Evolutionary conservation across 2,888 invertebrate species (phyloP).

Genomic region (Dasysyrphus tricinctus): DNA sequence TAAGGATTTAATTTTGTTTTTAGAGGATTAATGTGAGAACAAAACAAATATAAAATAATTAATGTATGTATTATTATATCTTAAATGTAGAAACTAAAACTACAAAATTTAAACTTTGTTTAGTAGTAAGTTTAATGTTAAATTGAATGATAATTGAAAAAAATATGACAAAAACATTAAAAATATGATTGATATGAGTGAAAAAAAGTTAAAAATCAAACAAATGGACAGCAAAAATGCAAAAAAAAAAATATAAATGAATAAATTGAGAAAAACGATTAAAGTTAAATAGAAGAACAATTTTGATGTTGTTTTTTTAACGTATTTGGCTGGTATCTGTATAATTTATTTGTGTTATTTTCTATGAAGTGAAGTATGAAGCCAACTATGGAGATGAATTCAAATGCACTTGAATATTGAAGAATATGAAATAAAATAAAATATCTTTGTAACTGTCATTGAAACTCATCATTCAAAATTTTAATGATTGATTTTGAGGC

Average conservation of each 20-base stretch:
- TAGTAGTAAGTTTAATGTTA: slow-evolving; percentile 70
- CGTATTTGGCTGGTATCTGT: too few species aligned
- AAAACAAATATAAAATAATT: slow-evolving; percentile 57
- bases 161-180: slow-evolving; percentile 24
- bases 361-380: too few species aligned
- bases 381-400: too few species aligned
- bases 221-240: slow-evolving; percentile 63
- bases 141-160: slow-evolving; percentile 45
- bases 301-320: not conserved
- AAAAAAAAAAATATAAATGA: slow-evolving; percentile 45
- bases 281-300: slow-evolving; percentile 43
- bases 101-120: slow-evolving; percentile 61
- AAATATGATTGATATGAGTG: slow-evolving; percentile 52
- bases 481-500: too few species aligned
- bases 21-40: slow-evolving; percentile 26
- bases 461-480: too few species aligned
- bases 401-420: too few species aligned
- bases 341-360: too few species aligned
- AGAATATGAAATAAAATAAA: too few species aligned
- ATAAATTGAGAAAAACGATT: slow-evolving; percentile 44
- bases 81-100: slow-evolving; percentile 57
- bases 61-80: slow-evolving; percentile 71
- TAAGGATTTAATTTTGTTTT: slow-evolving; percentile 40
- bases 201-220: slow-evolving; percentile 45
- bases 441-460: too few species aligned